Conservation (phyloP, 2,113 vertebrate species). For the Psettodes erumei region DNA sequence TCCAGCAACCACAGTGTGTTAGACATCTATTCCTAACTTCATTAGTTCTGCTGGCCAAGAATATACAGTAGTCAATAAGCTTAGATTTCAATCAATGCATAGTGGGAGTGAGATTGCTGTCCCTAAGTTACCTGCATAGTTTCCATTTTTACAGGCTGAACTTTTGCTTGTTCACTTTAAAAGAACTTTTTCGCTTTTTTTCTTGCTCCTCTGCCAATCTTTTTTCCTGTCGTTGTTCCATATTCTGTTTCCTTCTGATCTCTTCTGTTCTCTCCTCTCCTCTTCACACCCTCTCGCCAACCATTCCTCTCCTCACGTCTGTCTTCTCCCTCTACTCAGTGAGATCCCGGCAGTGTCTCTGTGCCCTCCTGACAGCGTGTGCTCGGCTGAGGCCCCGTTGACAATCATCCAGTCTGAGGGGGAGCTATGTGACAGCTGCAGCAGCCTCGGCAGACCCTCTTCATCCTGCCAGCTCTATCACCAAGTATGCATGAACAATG, state of each 20-base stretch:
- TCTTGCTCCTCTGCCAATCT: not conserved
- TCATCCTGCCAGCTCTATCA: conserved; percentile 81
- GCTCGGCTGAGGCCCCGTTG: conserved; percentile 61
- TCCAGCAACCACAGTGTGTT: conserved; percentile 9
- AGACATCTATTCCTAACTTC: conserved; percentile 42
- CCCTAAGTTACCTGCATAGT: not conserved
- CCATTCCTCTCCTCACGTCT: conserved; percentile 10
- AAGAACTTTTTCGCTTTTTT: not conserved
- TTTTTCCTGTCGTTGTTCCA: not conserved
- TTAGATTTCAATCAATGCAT: conserved; percentile 16
- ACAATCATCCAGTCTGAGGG: conserved; percentile 68
- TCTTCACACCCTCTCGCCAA: not conserved
- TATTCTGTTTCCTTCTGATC: not conserved
- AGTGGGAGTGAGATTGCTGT: not conserved
- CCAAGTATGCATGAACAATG: conserved; percentile 64
- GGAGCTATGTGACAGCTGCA: conserved; percentile 76
- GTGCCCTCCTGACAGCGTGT: conserved; percentile 78
- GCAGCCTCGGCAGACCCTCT: conserved; percentile 73
- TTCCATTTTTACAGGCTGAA: conserved; percentile 4
- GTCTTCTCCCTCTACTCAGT: conserved; percentile 56
- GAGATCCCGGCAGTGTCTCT: conserved; percentile 81
- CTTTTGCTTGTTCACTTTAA: not conserved
- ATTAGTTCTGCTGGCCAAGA: conserved; percentile 35
- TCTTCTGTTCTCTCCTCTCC: not conserved
- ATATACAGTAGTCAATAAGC: conserved; percentile 4